Base-by-base conservation (phyloP, 2,113 vertebrate species). In the Poeciliopsis occidentalis region DNA sequence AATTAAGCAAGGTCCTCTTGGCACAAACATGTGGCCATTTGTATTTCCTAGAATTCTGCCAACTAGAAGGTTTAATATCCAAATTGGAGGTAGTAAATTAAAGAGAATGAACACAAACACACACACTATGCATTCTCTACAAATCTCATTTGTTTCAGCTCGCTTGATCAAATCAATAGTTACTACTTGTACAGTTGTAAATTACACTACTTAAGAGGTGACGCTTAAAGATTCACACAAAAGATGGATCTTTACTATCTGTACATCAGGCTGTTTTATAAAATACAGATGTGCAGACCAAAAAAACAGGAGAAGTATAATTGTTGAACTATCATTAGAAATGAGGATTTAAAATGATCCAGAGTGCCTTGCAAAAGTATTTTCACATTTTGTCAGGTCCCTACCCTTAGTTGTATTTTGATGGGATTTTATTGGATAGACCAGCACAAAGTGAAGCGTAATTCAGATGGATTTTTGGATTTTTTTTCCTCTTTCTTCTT, bases 31-130 rank as follows among this genome's bases (percentile, higher is more conserved):
- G 60, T 15, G 31, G 13, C 37, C 29, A 75, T 83, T 81, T 83
- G 29, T 83, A 60, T 89, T 73, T 79, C 64, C 75, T 81, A 78
- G 13, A 79, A 72, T 37, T 54, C 60, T 67, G 44, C 75, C 76
- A 83, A 74, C 76, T 76, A 30, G 60, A 72, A 69, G 51, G 39
- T 77, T 39, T 31, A 30, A 47, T 79, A 54, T 31, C n/a, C 57
- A 57, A 60, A 51, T 64, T 77, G 64, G 71, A 79, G 63, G 4
- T 71, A 68, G 39, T 61, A 26, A 67, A 60, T 31, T 70, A 63
- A 85, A 61, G 41, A 67, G 69, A 69, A 70, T 15, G 24, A 72
- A 72, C 65, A 68, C 30, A 70, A 12, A 64, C 19, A 69, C 29
- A 64, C 27, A 69, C 29, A 8, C 31, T 15, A 15, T 73, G 27